Percentiles rank a stretch among this genome's conserved stretches.
Evolutionary conservation across 2,113 vertebrate genomes (phyloP).

Genomic region (Gallinago paraguaiae): DNA sequence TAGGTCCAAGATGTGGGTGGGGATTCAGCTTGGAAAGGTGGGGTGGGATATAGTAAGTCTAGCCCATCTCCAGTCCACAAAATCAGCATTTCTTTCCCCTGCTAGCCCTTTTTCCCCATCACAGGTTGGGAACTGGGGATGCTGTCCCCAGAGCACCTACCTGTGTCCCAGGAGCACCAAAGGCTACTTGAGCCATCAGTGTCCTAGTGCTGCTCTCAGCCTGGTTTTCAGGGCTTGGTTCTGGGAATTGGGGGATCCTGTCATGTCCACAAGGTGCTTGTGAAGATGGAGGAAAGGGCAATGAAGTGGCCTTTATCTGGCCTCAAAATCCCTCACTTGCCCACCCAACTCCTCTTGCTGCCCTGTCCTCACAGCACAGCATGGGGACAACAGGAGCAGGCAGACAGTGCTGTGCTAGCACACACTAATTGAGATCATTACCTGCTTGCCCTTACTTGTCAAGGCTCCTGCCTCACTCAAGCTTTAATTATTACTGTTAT

Average conservation of each 20-base stretch:
- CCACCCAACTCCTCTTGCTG: rapidly evolving
- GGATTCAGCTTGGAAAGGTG: neutral
- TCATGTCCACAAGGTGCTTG: rapidly evolving
- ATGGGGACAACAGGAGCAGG: neutral
- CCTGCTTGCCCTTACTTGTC: constrained; percentile 39
- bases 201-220: neutral
- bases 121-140: neutral
- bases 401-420: constrained; percentile 7
- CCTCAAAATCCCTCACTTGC: neutral
- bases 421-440: constrained; percentile 29
- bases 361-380: neutral
- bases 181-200: neutral
- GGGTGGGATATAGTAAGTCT: neutral
- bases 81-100: neutral
- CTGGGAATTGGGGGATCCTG: neutral
- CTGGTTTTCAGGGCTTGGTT: neutral
- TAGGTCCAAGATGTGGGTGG: neutral
- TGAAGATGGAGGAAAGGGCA: neutral
- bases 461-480: neutral
- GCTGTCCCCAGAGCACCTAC: neutral
- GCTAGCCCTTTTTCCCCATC: neutral
- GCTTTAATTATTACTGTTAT: constrained; percentile 13
- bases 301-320: neutral
- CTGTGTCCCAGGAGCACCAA: neutral
- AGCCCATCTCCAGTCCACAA: neutral